A percentile compares a stretch with the other conserved stretches of the same genome.
These are phyloP conservation scores for Aphidius ervi DNA, from an alignment of 1,140 invertebrate species.

Conservation along the genomic window DNA sequence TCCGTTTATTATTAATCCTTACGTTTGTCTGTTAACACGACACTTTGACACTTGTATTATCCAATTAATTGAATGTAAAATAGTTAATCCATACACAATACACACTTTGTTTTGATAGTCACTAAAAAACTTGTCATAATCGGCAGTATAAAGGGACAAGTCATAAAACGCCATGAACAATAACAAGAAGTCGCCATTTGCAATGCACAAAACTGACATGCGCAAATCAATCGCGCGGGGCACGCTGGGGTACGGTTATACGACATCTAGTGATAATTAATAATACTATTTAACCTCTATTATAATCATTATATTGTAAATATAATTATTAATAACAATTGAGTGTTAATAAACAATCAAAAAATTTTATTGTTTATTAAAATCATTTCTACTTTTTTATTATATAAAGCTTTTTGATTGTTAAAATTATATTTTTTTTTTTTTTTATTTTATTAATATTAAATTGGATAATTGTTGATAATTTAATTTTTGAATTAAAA, in stretches of 20 bases:
- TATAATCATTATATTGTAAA: background rate
- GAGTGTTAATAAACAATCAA: background rate
- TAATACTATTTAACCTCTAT: slow-evolving; percentile 20
- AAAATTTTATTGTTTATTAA: slow-evolving; percentile 10
- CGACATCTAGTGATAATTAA: slow-evolving; percentile 40
- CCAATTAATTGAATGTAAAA: slow-evolving; percentile 34
- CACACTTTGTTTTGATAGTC: slow-evolving; percentile 39
- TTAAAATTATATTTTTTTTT: too few relatives aligned
- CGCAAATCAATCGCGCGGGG: slow-evolving; percentile 58
- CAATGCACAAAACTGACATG: slow-evolving; percentile 65
- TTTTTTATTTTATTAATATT: too few relatives aligned
- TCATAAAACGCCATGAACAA: slow-evolving; percentile 68
- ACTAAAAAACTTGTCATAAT: slow-evolving; percentile 55
- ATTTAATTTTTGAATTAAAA: background rate
- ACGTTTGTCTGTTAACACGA: slow-evolving; percentile 38
- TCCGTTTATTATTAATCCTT: slow-evolving; percentile 36
- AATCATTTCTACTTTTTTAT: background rate
- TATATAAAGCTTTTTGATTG: too few relatives aligned
- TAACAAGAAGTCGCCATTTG: slow-evolving; percentile 75
- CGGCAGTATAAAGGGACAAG: slow-evolving; percentile 60
- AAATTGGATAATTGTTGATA: too few relatives aligned
- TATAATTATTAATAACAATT: slow-evolving; percentile 1
- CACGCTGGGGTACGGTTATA: slow-evolving; percentile 38
- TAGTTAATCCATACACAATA: slow-evolving; percentile 41
- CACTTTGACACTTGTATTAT: slow-evolving; percentile 36